Evolutionary conservation across 2,113 vertebrate genomes (phyloP).

Genomic region (Amazona guildingii): DNA sequence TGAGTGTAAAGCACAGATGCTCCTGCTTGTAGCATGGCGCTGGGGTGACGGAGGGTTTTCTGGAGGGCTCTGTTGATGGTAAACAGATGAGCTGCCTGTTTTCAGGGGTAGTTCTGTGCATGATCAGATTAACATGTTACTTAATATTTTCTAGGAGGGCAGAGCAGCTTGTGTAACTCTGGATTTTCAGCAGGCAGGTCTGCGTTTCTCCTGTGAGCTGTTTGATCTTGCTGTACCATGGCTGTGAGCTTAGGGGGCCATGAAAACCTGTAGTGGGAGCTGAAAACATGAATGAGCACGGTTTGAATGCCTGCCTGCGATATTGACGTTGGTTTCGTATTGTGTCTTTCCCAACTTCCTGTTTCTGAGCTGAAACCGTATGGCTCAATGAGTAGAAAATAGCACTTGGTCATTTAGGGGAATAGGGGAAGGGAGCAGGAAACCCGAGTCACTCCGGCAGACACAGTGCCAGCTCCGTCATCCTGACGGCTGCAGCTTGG

Average conservation of each 20-base stretch:
- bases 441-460: background rate
- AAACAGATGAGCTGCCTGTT: background rate
- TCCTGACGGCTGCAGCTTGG: background rate
- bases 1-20: background rate
- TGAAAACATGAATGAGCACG: background rate
- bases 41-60: background rate
- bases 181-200: background rate
- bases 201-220: background rate
- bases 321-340: background rate
- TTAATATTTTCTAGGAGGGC: background rate
- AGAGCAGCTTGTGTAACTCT: background rate
- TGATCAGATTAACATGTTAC: background rate
- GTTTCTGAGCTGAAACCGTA: background rate
- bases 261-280: background rate
- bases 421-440: background rate
- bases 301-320: fast-evolving
- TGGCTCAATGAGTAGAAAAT: constrained; percentile 12
- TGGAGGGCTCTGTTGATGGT: background rate
- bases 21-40: fast-evolving
- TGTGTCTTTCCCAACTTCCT: constrained; percentile 17
- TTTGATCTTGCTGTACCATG: background rate
- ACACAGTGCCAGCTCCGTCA: background rate
- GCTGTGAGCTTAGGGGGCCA: background rate
- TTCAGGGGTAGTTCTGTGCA: background rate
- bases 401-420: constrained; percentile 5